Evolutionary conservation across 2,797 vertebrate species (phyloP).

Genomic region (Falco peregrinus): DNA sequence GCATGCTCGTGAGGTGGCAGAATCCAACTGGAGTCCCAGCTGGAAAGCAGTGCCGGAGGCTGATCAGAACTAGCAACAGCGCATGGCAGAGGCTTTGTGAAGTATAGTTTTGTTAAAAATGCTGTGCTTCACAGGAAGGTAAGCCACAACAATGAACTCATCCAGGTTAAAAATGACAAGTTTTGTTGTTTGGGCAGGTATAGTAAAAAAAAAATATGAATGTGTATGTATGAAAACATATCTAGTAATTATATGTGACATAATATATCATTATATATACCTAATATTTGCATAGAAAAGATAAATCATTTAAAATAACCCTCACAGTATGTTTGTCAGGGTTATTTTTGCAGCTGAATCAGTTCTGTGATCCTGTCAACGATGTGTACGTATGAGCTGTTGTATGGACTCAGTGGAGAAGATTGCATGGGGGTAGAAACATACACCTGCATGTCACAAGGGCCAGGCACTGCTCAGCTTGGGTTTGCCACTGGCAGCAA

Average conservation of each 20-base stretch:
- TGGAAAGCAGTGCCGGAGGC: neutral
- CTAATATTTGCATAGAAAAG: neutral
- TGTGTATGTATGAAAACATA: neutral
- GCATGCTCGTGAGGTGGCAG: accelerated
- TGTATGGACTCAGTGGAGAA: neutral
- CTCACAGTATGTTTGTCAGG: neutral
- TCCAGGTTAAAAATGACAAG: neutral
- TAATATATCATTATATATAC: neutral
- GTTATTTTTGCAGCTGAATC: neutral
- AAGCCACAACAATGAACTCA: neutral
- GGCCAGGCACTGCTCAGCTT: neutral
- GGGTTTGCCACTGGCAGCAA: neutral
- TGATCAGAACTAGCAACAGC: neutral
- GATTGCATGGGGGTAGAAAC: neutral
- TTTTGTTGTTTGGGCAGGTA: neutral
- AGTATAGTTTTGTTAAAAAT: neutral
- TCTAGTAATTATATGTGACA: neutral
- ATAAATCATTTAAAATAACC: neutral
- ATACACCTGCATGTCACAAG: neutral
- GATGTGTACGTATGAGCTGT: neutral
- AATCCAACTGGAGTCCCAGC: neutral
- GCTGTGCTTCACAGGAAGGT: neutral
- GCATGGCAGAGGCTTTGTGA: neutral
- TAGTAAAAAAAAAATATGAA: neutral
- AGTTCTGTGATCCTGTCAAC: neutral